These are phyloP conservation scores for Ailurus styani DNA, from an alignment of 2,113 vertebrate species.

Conservation along the genomic window DNA sequence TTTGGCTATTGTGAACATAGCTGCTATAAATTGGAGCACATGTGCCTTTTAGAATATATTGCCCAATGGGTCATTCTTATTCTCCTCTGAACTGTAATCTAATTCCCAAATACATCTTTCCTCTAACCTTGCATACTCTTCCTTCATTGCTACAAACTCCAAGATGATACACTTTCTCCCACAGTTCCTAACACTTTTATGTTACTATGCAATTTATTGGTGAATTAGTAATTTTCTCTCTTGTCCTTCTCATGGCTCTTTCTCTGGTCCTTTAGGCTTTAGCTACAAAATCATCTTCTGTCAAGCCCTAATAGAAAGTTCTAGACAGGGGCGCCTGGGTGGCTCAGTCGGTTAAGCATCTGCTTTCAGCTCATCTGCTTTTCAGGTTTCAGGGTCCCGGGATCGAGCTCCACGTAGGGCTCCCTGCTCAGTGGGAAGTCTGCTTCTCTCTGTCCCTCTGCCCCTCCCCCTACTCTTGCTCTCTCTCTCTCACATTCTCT, in stretches of 20 bases:
- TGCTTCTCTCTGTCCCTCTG: neutral
- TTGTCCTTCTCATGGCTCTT: neutral
- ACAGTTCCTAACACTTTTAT: neutral
- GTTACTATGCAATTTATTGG: neutral
- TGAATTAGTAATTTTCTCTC: neutral
- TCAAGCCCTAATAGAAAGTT: neutral
- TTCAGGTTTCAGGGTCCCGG: neutral
- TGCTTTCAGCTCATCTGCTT: neutral
- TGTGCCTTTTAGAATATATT: neutral
- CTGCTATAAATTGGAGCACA: neutral
- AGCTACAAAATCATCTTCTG: slow-evolving; percentile 2
- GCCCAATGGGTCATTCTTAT: neutral
- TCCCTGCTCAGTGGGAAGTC: neutral
- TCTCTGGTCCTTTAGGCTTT: neutral
- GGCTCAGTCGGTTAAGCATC: neutral
- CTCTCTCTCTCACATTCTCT: no score
- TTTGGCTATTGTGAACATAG: neutral
- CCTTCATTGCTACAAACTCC: neutral
- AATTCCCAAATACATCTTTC: neutral
- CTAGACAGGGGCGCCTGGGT: neutral
- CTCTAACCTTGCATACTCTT: neutral
- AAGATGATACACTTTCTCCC: neutral
- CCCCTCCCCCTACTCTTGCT: no score
- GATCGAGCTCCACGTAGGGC: neutral
- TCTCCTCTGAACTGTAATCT: neutral